Base-by-base conservation (phyloP, 2,888 invertebrate genomes). In the Oxycera nigricornis region DNA sequence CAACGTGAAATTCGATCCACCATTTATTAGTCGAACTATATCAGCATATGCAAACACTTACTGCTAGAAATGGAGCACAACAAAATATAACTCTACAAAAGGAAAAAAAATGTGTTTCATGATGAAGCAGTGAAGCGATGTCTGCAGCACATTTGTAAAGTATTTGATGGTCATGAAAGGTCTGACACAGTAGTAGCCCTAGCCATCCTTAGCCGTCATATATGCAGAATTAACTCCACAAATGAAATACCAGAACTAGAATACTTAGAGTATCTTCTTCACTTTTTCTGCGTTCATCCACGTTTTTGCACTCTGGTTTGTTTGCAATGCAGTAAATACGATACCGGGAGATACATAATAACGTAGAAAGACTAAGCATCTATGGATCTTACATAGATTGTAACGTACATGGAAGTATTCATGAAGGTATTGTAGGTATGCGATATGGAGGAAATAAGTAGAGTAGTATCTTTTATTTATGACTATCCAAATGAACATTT, bases 401-500 rank as follows among this genome's bases (percentile, higher is more conserved):
- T 9, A 7, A 39, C 14, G 22, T n/a, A 35, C 62, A 62, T 62
- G 35, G 7, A 6, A 35, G 22, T 35, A 59, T 59, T 35, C 6
- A 35, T 24, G 22, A 39, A 39, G 39, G 9, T 39, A 7, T 39
- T 1, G 39, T 55, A 24, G 55, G 24, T 55, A 24, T 55, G 24
- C 55, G 55, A 20, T 55, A 24, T 31, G 22, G 30, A 30, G 68
- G 30, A 52, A 52, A 70, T 30, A 70, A 52, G 55, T 52, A 22
- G 70, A 52, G 22, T 30, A 52, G 31, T 31, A 70, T 70, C 70
- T 70, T 70, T 70, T 70, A 70, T 70, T 70, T 70, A 70, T 55
- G 70, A 35, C 52, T 28, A 70, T 28, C 70, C 70, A 70, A 52
- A 70, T 55, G 70, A 70, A 55, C 52, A 70, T 70, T 70, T 52